These are phyloP conservation scores for Porphyrio hochstetteri DNA, from an alignment of 2,113 vertebrate genomes.

Conservation along the genomic window DNA sequence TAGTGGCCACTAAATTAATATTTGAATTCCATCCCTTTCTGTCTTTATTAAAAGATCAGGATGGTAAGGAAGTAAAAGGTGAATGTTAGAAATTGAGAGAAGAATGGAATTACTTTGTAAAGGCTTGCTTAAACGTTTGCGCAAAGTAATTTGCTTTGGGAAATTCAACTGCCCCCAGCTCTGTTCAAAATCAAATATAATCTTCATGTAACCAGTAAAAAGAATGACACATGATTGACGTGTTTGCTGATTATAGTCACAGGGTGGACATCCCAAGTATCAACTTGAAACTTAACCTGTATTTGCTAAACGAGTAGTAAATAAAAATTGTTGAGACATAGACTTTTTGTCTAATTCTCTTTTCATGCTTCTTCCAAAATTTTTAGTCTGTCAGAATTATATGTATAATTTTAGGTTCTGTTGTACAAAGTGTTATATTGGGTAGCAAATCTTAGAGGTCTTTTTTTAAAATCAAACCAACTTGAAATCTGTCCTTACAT, in stretches of 20 bases:
- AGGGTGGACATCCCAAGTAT: not conserved
- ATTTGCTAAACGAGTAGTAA: not conserved
- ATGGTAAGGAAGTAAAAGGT: not conserved
- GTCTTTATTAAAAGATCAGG: not conserved
- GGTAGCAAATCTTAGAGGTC: not conserved
- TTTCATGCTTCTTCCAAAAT: not conserved
- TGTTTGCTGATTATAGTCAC: not conserved
- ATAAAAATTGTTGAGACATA: not conserved
- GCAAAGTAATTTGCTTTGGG: not conserved
- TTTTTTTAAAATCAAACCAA: no score
- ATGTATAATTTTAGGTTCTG: not conserved
- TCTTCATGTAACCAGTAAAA: not conserved
- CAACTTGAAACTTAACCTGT: not conserved
- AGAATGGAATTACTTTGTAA: not conserved
- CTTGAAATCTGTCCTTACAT: not conserved
- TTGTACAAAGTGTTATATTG: not conserved
- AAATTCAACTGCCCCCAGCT: fast-evolving
- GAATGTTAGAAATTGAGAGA: not conserved
- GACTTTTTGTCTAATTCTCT: not conserved
- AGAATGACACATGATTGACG: not conserved
- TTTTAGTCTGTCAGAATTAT: not conserved
- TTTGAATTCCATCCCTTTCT: not conserved
- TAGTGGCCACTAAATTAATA: not conserved
- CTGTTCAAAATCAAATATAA: not conserved
- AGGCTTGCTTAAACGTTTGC: fast-evolving